Base-by-base conservation (phyloP, 2,797 vertebrate species). In the Sebastiscus albofasciatus region DNA sequence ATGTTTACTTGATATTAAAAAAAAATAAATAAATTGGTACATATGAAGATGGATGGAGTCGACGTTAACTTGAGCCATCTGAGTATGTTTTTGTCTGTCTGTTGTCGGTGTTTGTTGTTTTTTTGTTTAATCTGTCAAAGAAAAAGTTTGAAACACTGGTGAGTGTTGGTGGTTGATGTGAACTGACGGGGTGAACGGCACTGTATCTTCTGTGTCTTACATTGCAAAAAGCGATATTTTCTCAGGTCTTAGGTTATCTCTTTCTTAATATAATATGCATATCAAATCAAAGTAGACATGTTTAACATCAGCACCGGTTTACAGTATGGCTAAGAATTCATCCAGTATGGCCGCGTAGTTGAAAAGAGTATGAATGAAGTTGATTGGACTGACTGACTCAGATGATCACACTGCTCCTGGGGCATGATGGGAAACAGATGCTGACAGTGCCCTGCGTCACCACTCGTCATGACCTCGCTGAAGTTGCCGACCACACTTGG, bases 181-280 rank as follows among this genome's bases (percentile, higher is more conserved):
- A 91, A 56, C 70, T 24, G 75, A 74, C 26, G 55, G 83, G 85
- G 81, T 79, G 84, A 88, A 78, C 68, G 49, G 87, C 93, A 89
- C 92, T 86, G 87, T 76, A 66, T 86, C 83, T 82, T 93, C 83
- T 85, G 84, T 92, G 89, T 93, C 92, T 89, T 90, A 91, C 86
- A 85, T 93, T 93, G 86, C 92, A 86, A 90, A 89, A 89, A 85
- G 90, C 82, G 89, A 91, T 90, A 89, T 95, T 92, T 93, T 94
- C 95, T 95, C 95, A 95, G 95, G 95, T 93, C 84, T 87, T 90
- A 82, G 84, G 86, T 90, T 86, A 81, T 91, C 61, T 90, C 75
- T 91, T 87, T 90, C 83, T 83, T 82, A 90, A 84, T 89, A 92
- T 85, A 91, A 92, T 90, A 90, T 92, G 84, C 91, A 94, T 93